phyloP scores from a whole-genome alignment of 1,140 invertebrate species.

The Bombus affinis region DNA sequence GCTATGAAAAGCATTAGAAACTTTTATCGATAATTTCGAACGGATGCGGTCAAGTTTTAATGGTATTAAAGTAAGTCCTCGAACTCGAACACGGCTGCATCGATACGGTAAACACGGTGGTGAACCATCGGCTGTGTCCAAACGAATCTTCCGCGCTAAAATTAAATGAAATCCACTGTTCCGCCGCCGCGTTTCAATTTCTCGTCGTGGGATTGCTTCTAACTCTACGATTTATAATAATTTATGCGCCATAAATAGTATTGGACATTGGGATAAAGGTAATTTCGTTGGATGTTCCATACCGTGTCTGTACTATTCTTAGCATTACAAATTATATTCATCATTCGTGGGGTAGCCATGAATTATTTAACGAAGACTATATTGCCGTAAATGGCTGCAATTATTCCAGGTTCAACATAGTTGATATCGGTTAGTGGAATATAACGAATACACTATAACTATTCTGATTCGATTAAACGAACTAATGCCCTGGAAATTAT shows the following conservation, averaged over 20 bases:
- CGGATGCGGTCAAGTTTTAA: conserved; percentile 32
- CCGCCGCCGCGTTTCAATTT: too few species aligned
- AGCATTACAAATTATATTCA: neutral
- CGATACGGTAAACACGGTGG: neutral
- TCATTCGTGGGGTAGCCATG: neutral
- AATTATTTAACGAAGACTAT: conserved; percentile 2
- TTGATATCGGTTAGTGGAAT: neutral
- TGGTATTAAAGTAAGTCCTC: conserved; percentile 53
- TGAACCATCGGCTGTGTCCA: too few species aligned
- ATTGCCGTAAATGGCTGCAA: neutral
- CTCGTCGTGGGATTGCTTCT: neutral
- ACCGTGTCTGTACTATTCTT: neutral
- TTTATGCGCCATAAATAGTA: neutral
- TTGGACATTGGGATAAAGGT: neutral
- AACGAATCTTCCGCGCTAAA: too few species aligned
- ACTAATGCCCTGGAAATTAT: neutral
- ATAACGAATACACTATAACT: neutral
- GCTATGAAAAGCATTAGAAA: conserved; percentile 38
- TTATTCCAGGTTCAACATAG: neutral
- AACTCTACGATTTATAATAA: neutral
- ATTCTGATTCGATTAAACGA: neutral
- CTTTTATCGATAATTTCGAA: conserved; percentile 56
- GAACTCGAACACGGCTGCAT: too few species aligned
- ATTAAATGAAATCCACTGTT: too few species aligned
- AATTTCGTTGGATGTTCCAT: neutral